Base-by-base conservation (phyloP, 1,140 invertebrate genomes). In the Potamilus streckersoni region DNA sequence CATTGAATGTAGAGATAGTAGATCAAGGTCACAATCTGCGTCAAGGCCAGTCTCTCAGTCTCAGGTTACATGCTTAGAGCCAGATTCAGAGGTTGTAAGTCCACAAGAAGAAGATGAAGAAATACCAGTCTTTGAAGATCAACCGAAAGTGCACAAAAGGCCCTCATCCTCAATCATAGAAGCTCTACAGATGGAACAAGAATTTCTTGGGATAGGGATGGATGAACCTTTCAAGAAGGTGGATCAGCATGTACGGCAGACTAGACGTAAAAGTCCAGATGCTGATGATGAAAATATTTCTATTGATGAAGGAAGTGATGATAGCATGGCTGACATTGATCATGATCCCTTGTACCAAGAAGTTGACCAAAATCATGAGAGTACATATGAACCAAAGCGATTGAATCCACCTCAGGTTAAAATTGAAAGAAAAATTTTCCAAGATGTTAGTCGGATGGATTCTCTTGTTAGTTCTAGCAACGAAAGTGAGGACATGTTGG, bases 381-480 rank as follows among this genome's bases (percentile, higher is more conserved):
- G 86, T 75, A 85, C 81, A 64, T 86, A 86, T 62, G 83, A 85
- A 80, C 84, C 84, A 14, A 86, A 83, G 73, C 79, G 80, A 71
- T 69, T 68, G 38, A 76, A 66, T 65, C 87, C 85, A 31, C 89
- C 89, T 60, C 83, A 85, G 63, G 80, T 90, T 31, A 85, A 86
- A 68, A 87, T 90, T 57, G 87, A 88, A 73, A 80, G 89, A 17
- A 90, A 90, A 78, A 82, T 88, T 62, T 90, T 88, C 67, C 83
- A 83, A 31, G 83, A 84, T 31, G 38, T 73, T 55, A 63, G 70
- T 55, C 64, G 82, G 31, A 78, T 84, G 58, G 83, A 85, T 60
- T 87, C 84, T 12, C 66, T 87, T 13, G 80, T 86, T 17, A 87
- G 84, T 74, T 87, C 86, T 63, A 84, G 83, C 74, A 85, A 84